These are phyloP conservation scores for Echinarachnius parma DNA, from an alignment of 53 echinoderm and acorn worm genomes.

Conservation along the genomic window DNA sequence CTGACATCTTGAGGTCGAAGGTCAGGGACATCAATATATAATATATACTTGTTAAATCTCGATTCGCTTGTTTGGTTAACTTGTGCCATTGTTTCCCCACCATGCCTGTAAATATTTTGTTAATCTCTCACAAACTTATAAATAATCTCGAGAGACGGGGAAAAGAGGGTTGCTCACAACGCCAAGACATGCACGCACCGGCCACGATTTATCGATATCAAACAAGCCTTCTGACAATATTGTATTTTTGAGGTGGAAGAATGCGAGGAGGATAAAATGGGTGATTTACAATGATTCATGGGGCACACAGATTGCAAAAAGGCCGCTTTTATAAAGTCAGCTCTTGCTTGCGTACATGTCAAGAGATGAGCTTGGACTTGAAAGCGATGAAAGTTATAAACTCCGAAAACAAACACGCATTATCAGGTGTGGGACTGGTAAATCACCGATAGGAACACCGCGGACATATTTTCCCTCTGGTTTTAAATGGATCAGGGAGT, in stretches of 20 bases:
- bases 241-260: constrained; percentile 24
- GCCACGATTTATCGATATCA: constrained; percentile 51
- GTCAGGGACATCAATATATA: constrained; percentile 46
- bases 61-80: constrained; percentile 46
- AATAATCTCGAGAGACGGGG: constrained; percentile 42
- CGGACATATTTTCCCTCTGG: constrained; percentile 18
- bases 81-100: constrained; percentile 39
- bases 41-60: too few relatives aligned
- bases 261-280: not conserved
- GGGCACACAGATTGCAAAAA: constrained; percentile 20
- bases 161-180: constrained; percentile 25
- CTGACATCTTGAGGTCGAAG: constrained; percentile 35
- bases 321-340: too few relatives aligned
- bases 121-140: constrained; percentile 53
- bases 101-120: constrained; percentile 44
- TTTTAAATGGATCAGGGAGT: constrained; percentile 23
- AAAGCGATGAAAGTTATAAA: constrained; percentile 45
- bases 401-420: constrained; percentile 27
- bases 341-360: not conserved
- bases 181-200: constrained; percentile 29
- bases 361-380: constrained; percentile 19
- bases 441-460: constrained; percentile 38
- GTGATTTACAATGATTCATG: constrained; percentile 37
- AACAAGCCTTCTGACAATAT: constrained; percentile 41
- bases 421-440: constrained; percentile 43